phyloP scores from a whole-genome alignment of 2,888 invertebrate genomes.

The Drosophila pseudotalamancana region DNA sequence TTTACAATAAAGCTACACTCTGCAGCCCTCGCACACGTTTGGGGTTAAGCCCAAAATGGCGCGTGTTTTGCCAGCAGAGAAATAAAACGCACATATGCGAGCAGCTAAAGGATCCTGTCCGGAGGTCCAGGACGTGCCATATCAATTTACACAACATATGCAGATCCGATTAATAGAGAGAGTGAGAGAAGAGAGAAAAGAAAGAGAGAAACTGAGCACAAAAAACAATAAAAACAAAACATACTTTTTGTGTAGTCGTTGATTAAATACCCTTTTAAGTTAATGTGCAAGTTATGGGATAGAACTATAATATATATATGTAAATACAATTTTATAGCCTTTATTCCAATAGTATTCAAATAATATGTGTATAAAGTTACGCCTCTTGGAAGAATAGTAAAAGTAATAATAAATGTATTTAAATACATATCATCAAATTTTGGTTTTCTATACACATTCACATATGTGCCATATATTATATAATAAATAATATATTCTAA shows the following conservation, averaged over 20 bases:
- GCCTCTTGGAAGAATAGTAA: too few species aligned
- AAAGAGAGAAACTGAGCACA: background rate
- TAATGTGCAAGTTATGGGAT: too few species aligned
- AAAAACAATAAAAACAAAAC: slow-evolving; percentile 8
- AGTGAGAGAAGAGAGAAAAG: background rate
- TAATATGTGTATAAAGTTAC: too few species aligned
- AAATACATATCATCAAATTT: too few species aligned
- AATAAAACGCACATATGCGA: slow-evolving; percentile 49
- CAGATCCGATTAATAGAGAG: slow-evolving; percentile 68
- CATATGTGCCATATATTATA: too few species aligned
- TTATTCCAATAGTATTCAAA: too few species aligned
- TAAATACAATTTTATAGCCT: too few species aligned
- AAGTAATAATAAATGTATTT: too few species aligned
- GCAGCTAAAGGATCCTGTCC: slow-evolving; percentile 12
- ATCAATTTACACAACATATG: slow-evolving; percentile 77
- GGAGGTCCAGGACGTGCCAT: slow-evolving; percentile 49
- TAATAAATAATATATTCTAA: too few species aligned
- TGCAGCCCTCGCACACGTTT: slow-evolving; percentile 46
- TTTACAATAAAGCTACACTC: slow-evolving; percentile 12
- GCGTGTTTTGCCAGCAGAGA: slow-evolving; percentile 51
- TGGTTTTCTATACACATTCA: too few species aligned
- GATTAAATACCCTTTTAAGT: background rate
- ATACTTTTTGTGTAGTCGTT: background rate
- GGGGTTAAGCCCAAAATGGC: slow-evolving; percentile 75
- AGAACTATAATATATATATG: too few species aligned